Evolutionary conservation across 1,140 invertebrate genomes (phyloP).

Genomic region (Cyrtorhinus lividipennis): DNA sequence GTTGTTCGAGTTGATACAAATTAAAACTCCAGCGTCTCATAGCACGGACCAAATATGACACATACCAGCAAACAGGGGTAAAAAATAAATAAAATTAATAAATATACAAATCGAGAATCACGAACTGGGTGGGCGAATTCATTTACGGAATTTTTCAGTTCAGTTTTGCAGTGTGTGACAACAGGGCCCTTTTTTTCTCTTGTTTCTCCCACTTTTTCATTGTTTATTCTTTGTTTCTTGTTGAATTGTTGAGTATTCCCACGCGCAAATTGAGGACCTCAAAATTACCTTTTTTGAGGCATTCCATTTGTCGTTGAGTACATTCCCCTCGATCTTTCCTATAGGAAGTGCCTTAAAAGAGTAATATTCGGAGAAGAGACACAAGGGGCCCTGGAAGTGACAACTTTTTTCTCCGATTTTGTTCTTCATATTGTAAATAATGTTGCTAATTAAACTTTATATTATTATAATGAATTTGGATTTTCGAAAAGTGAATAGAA

Average conservation of each 20-base stretch:
- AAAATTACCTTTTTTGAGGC: not conserved
- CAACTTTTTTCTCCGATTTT: constrained; percentile 1
- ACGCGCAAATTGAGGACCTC: not conserved
- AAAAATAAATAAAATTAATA: no score
- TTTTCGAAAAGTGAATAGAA: not conserved
- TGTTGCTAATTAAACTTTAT: not conserved
- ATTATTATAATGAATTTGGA: not conserved
- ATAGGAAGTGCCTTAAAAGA: constrained; percentile 11
- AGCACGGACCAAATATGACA: no score
- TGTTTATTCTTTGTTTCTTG: not conserved
- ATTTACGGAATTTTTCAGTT: not conserved
- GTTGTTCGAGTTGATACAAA: no score
- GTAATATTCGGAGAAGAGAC: constrained; percentile 7
- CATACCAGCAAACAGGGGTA: no score
- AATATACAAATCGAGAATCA: no score
- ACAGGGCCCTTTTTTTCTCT: constrained; percentile 12
- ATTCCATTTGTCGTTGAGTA: not conserved
- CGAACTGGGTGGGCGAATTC: not conserved
- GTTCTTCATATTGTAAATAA: not conserved
- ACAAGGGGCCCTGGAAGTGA: constrained; percentile 12
- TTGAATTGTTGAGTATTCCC: not conserved
- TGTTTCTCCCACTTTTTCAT: not conserved
- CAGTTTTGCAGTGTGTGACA: constrained; percentile 15
- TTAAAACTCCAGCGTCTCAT: no score
- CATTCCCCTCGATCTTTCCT: not conserved